Base-by-base conservation (phyloP, 2,888 invertebrate species). In the Gasteruption jaculator region DNA sequence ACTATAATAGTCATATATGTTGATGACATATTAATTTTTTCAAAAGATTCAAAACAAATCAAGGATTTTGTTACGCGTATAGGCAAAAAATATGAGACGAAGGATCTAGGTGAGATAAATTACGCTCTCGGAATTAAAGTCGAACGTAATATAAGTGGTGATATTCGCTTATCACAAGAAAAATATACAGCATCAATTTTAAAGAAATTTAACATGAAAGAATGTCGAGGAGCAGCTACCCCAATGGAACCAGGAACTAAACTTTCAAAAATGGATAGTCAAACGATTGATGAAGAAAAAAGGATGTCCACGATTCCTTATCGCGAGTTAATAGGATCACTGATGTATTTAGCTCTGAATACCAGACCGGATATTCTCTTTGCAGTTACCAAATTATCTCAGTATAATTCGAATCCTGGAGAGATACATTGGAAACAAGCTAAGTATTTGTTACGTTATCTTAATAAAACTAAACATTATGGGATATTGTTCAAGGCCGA, bases 1-100 rank as follows among this genome's bases (percentile, higher is more conserved):
- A 21, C 33, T 11, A 25, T 49, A 7, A 30, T 48, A 7, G n/a
- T 38, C 3, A 30, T 50, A 7, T 50, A 44, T 22, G 48, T 48
- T 1, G 48, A 50, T 26, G 50, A 50, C 20, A 37, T 48, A 1
- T 25, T 48, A 2, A 32, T 48, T 5, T 32, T 42, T 12, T 41
- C 37, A 3, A 25, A 38, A 5, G 21, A 46, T 5, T 15, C 22
- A 3, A 22, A 38, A 27, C 6, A 19, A 8, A 7, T 22, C 8
- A 21, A 27, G 19, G n/a, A 43, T 18, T 18, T 18, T 8, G 14
- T 11, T 43, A 10, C 24, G 16, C 10, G 2, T 1, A 3, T 41
- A 8, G 8, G 19, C 1, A 1, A 19, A 10, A 35, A 3, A 7
- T 43, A 38, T 10, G 43, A 33, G 11, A 24, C 26, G 1, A 42